phyloP scores from a whole-genome alignment of 2,113 vertebrate genomes.

The Takifugu bimaculatus region DNA sequence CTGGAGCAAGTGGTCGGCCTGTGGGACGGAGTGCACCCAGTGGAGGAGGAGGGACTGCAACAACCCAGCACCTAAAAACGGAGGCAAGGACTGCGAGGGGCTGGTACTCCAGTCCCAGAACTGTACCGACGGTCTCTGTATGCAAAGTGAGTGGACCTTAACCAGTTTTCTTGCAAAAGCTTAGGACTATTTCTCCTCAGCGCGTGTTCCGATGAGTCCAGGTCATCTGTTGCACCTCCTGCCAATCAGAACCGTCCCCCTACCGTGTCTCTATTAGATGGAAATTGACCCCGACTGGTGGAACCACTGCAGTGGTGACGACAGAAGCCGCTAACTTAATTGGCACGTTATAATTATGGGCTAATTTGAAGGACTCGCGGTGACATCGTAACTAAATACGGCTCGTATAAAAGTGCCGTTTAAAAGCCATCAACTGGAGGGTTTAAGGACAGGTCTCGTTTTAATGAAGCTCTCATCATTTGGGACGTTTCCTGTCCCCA shows the following conservation, averaged over 20 bases:
- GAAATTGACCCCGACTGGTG: conserved; percentile 2
- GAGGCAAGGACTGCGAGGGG: conserved; percentile 90
- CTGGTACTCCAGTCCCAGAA: conserved; percentile 90
- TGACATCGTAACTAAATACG: neutral
- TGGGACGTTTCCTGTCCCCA: too few relatives aligned
- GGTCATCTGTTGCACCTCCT: neutral
- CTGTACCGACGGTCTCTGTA: conserved; percentile 92
- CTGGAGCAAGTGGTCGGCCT: conserved; percentile 96
- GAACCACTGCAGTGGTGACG: neutral
- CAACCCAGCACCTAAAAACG: conserved; percentile 86
- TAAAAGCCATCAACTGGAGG: too few relatives aligned
- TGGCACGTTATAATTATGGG: neutral
- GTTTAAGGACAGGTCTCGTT: too few relatives aligned
- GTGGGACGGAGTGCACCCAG: conserved; percentile 92
- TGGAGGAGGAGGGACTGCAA: conserved; percentile 92
- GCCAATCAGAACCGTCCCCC: conserved; percentile 8
- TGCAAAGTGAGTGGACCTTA: conserved; percentile 85
- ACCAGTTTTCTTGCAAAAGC: neutral
- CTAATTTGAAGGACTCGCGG: neutral
- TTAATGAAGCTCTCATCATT: too few relatives aligned
- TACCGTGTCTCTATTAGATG: conserved; percentile 1
- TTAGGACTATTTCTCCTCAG: conserved; percentile 1
- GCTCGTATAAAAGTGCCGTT: too few relatives aligned
- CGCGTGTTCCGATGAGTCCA: neutral
- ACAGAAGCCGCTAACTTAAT: neutral